These are phyloP conservation scores for Melanotus villosus DNA, from an alignment of 2,888 invertebrate species.

Conservation along the genomic window DNA sequence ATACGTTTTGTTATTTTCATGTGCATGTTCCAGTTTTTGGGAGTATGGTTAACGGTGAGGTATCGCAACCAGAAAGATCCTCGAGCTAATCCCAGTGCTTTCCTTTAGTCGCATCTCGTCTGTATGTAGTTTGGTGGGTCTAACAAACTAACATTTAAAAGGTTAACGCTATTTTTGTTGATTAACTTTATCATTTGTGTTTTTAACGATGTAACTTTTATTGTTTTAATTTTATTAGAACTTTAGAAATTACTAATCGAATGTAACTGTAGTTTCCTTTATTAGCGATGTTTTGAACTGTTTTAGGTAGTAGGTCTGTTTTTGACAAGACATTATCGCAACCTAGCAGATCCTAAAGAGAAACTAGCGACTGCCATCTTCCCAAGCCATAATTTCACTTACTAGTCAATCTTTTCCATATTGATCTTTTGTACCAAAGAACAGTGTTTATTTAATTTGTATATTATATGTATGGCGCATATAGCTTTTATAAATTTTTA, in stretches of 20 bases:
- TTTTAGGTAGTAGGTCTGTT: slow-evolving; percentile 85
- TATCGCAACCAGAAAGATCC: slow-evolving; percentile 99
- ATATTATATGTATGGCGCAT: slow-evolving; percentile 14
- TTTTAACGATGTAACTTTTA: too few species aligned
- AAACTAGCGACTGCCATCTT: slow-evolving; percentile 80
- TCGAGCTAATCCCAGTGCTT: slow-evolving; percentile 96
- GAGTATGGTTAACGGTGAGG: slow-evolving; percentile 96
- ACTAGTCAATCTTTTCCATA: slow-evolving; percentile 57
- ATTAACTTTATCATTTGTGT: too few species aligned
- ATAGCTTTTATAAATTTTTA: slow-evolving; percentile 4
- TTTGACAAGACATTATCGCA: slow-evolving; percentile 84
- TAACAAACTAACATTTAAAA: slow-evolving; percentile 38
- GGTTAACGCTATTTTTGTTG: neutral
- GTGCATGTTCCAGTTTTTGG: slow-evolving; percentile 84
- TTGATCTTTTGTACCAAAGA: slow-evolving; percentile 57
- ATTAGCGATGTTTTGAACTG: too few species aligned
- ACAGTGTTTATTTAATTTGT: slow-evolving; percentile 28
- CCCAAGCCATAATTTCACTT: slow-evolving; percentile 70
- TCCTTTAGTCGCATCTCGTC: slow-evolving; percentile 81
- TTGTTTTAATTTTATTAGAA: too few species aligned
- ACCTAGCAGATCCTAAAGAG: slow-evolving; percentile 83
- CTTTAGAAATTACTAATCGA: too few species aligned
- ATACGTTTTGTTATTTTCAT: neutral
- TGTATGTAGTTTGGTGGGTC: slow-evolving; percentile 59
- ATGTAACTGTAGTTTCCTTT: too few species aligned